Percentiles rank a stretch among this genome's conserved stretches.
These are phyloP conservation scores for Drepanosiphum platanoidis DNA, from an alignment of 2,888 invertebrate species.

Conservation along the genomic window DNA sequence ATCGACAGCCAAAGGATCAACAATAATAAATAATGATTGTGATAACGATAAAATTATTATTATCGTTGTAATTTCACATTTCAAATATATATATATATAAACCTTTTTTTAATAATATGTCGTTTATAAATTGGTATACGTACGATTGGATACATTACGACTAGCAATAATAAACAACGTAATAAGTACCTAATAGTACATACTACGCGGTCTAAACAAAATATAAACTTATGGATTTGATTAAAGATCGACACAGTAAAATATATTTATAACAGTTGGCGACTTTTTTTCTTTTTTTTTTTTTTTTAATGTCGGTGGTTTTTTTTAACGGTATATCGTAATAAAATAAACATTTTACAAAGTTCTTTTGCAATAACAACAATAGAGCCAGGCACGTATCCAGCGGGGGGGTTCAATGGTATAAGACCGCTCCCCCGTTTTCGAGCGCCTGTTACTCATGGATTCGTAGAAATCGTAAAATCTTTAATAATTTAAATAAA, in stretches of 20 bases:
- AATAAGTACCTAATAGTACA: not conserved
- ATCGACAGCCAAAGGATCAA: not conserved
- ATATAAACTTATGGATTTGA: not conserved
- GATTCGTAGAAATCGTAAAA: no score
- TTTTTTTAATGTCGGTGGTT: not conserved
- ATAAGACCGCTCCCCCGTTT: no score
- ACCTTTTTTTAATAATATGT: no score
- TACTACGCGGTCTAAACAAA: not conserved
- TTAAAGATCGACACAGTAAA: not conserved
- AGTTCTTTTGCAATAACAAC: not conserved
- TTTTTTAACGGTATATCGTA: not conserved
- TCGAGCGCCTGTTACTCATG: no score
- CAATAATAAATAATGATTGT: not conserved
- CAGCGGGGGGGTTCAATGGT: no score
- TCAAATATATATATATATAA: not conserved
- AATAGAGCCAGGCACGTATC: no score
- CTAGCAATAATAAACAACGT: no score
- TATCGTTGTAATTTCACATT: not conserved
- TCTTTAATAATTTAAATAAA: no score
- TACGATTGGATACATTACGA: not conserved
- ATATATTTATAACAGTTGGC: not conserved
- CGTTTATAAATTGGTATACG: no score
- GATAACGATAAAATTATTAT: not conserved
- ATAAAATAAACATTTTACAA: not conserved
- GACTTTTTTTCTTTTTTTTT: not conserved